phyloP scores from a whole-genome alignment of 1,140 invertebrate species.

The Proales similis region DNA sequence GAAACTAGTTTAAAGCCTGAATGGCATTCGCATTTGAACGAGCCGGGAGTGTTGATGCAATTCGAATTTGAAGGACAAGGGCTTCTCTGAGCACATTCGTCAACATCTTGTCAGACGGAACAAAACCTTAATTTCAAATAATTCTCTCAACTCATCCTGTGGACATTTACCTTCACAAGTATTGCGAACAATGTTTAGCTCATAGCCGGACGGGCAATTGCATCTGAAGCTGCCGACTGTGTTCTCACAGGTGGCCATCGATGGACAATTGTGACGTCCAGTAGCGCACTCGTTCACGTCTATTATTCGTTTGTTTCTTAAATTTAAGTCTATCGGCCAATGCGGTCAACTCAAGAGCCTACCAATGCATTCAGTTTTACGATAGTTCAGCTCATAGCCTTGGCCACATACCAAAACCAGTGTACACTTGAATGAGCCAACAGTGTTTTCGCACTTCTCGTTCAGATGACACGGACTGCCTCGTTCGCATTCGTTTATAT shows the following conservation, averaged over 20 bases:
- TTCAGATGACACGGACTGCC: conserved; percentile 50
- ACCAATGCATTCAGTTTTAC: conserved; percentile 35
- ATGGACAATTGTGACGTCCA: conserved; percentile 41
- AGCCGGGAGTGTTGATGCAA: conserved; percentile 34
- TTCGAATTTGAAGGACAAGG: conserved; percentile 24
- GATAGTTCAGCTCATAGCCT: conserved; percentile 4
- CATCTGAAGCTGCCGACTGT: conserved; percentile 33
- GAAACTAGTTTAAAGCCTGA: conserved; percentile 20
- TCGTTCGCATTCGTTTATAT: conserved; percentile 59
- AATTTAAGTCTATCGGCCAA: neutral
- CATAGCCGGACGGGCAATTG: conserved; percentile 1
- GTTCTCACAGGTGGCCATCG: conserved; percentile 3
- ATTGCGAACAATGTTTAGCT: conserved; percentile 10
- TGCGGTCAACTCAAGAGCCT: neutral
- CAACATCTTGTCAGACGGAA: conserved; percentile 19
- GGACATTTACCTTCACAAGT: conserved; percentile 11
- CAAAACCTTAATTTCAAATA: neutral
- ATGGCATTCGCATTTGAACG: conserved; percentile 32
- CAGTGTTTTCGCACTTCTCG: conserved; percentile 69
- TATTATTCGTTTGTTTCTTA: conserved; percentile 44
- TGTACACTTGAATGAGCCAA: conserved; percentile 72
- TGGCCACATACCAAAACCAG: conserved; percentile 1
- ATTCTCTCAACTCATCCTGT: neutral
- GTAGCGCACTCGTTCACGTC: conserved; percentile 72
- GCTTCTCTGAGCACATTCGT: conserved; percentile 23